Percentiles rank a stretch among this genome's conserved stretches.
These are phyloP conservation scores for Tipula lateralis DNA, from an alignment of 2,888 invertebrate species.

Conservation along the genomic window DNA sequence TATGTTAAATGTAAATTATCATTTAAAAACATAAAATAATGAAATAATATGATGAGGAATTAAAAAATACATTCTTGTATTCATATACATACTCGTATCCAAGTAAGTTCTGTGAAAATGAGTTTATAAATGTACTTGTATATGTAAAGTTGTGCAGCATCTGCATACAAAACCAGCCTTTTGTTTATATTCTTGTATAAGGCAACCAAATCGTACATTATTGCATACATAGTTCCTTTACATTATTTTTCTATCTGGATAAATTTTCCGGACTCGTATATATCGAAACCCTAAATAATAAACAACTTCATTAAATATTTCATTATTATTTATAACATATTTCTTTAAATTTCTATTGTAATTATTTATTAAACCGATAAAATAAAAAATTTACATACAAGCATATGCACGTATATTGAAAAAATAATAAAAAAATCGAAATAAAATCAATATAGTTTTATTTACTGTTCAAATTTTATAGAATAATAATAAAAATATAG, in stretches of 20 bases:
- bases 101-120: not conserved
- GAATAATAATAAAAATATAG: not conserved
- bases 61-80: not conserved
- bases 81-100: not conserved
- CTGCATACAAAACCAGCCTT: not conserved
- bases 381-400: not conserved
- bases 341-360: not conserved
- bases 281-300: not conserved
- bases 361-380: not conserved
- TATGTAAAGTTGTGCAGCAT: not conserved
- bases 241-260: not conserved
- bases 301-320: not conserved
- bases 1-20: slow-evolving; percentile 19
- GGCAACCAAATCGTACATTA: not conserved
- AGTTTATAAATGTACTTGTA: not conserved
- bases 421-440: not conserved
- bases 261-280: not conserved
- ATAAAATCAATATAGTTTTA: not conserved
- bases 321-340: not conserved
- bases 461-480: not conserved
- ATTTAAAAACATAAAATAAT: slow-evolving; percentile 15
- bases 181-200: not conserved
- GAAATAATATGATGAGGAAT: not conserved
- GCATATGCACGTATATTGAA: not conserved
- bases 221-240: not conserved